Evolutionary conservation across 2,888 invertebrate genomes (phyloP).

Genomic region (Spodoptera littoralis): DNA sequence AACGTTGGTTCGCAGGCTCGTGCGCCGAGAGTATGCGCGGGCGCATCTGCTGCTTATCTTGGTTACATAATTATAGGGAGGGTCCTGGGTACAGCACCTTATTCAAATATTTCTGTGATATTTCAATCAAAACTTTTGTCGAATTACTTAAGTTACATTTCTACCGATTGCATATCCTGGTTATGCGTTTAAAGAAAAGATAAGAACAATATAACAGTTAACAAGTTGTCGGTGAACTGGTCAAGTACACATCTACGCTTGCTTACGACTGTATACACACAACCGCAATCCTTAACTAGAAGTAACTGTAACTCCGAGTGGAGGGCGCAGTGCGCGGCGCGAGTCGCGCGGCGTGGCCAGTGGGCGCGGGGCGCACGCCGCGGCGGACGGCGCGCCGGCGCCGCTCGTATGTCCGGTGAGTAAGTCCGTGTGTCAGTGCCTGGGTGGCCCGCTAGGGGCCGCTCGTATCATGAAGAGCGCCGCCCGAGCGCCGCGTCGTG

Average conservation of each 20-base stretch:
- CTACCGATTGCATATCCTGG: conserved; percentile 12
- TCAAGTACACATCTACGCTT: conserved; percentile 8
- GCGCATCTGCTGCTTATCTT: too few species aligned
- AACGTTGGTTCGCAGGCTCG: not conserved
- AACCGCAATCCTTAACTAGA: conserved; percentile 25
- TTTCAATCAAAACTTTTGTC: not conserved
- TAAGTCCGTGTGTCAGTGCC: conserved; percentile 6
- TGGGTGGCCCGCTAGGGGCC: not conserved
- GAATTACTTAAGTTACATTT: conserved; percentile 5
- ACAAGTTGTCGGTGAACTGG: conserved; percentile 14
- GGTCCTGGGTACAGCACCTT: conserved; percentile 30
- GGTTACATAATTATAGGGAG: too few species aligned
- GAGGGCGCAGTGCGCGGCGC: too few species aligned
- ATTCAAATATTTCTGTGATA: not conserved
- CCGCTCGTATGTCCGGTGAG: conserved; percentile 1
- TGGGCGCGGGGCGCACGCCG: too few species aligned
- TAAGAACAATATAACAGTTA: conserved; percentile 8
- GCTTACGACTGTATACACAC: conserved; percentile 23
- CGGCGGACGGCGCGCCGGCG: too few species aligned
- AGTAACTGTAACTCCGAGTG: conserved; percentile 39
- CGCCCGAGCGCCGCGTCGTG: not conserved
- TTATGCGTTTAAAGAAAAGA: conserved; percentile 1
- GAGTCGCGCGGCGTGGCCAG: too few species aligned
- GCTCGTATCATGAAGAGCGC: conserved; percentile 3
- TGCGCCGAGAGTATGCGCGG: too few species aligned